phyloP scores from a whole-genome alignment of 1,140 invertebrate genomes.

The Brachionus plicatilis region DNA sequence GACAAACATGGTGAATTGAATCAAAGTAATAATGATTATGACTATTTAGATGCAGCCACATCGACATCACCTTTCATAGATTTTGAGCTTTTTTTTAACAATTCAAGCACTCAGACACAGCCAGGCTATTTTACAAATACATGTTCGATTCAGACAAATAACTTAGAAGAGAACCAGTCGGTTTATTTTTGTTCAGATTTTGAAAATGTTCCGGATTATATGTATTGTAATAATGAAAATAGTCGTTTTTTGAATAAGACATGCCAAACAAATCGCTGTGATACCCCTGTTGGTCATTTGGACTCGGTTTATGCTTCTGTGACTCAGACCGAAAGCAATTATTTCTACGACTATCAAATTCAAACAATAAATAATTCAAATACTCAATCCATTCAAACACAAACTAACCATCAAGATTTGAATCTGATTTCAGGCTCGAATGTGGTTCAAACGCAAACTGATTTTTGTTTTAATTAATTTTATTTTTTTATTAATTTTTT shows the following conservation, averaged over 20 bases:
- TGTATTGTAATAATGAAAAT: background rate
- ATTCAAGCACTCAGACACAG: constrained; percentile 6
- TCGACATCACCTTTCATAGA: background rate
- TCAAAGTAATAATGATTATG: background rate
- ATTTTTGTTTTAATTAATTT: background rate
- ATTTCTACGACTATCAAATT: background rate
- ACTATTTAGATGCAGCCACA: constrained; percentile 36
- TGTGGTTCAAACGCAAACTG: background rate
- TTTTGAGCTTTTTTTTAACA: constrained; percentile 5
- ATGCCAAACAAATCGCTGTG: background rate
- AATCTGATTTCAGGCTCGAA: background rate
- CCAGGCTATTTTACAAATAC: background rate
- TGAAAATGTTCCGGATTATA: background rate
- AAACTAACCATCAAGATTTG: background rate
- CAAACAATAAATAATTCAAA: background rate
- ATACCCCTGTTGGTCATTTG: background rate
- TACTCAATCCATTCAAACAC: background rate
- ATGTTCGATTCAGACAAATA: background rate
- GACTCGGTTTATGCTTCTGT: background rate
- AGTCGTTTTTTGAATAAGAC: background rate
- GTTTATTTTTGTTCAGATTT: constrained; percentile 12
- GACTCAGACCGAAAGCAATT: background rate
- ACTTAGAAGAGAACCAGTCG: background rate
- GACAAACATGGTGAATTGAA: background rate
- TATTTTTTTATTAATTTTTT: background rate